Base-by-base conservation (phyloP, 2,113 vertebrate species). In the Maylandia zebra region DNA sequence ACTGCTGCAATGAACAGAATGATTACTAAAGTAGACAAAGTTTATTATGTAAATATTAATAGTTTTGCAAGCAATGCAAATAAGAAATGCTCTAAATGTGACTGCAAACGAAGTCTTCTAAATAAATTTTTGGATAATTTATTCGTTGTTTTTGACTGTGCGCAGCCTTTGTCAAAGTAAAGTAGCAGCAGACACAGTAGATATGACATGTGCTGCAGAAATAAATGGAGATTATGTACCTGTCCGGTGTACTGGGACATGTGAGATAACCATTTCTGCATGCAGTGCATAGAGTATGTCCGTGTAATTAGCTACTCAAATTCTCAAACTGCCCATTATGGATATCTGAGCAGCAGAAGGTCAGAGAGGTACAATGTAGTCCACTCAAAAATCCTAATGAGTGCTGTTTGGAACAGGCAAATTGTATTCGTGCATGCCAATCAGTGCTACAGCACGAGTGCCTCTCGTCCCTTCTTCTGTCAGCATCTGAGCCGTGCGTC, bases 291-390 rank as follows among this genome's bases (percentile, higher is more conserved):
- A 56, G 3, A 81, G 32, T 59, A 52, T 64, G 57, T 85, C 76
- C n/a, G 34, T 74, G 53, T 81, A 87, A 89, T 89, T 86, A 90
- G 78, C 88, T 79, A 50, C 66, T 85, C 41, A 66, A 83, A 79
- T 85, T 59, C 45, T 86, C 82, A 81, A 92, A 89, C 87, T 84
- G 81, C 59, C 89, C 82, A 90, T 90, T 88, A 88, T 57, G 55
- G 78, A 87, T 90, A n/a, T 82, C 38, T 3, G 8, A 83, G 69
- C 56, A 61, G 48, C 80, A 80, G 81, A 74, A 74, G 61, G 91
- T 91, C 78, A 92, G 59, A 86, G 57, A 86, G 55, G 56, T 85
- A 78, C 32, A 50, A 83, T 50, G 66, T 56, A 36, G 83, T 82
- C 80, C 30, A 52, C 74, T 88, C 71, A 83, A 45, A 45, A 91